These are phyloP conservation scores for Eretmodus cyanostictus DNA, from an alignment of 2,113 vertebrate genomes.

Conservation along the genomic window DNA sequence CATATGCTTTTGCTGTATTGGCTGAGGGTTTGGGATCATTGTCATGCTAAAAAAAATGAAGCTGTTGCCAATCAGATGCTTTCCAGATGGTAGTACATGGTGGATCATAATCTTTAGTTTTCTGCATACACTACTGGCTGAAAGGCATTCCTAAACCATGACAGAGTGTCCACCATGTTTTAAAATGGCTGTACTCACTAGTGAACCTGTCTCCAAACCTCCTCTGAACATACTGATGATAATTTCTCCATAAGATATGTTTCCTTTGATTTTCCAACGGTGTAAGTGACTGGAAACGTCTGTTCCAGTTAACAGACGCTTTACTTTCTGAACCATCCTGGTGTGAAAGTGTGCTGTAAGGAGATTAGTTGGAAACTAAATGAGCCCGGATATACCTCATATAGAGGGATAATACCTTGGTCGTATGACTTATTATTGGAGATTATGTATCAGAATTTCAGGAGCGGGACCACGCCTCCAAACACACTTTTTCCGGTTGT, in stretches of 20 bases:
- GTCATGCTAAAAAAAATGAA: neutral
- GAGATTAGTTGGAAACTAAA: neutral
- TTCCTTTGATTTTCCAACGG: neutral
- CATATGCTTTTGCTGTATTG: neutral
- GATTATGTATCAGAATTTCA: neutral
- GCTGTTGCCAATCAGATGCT: neutral
- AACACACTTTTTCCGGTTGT: neutral
- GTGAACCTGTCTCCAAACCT: neutral
- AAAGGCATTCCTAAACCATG: neutral
- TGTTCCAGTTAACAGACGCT: neutral
- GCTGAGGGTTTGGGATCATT: neutral
- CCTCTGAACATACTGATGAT: neutral
- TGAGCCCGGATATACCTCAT: neutral
- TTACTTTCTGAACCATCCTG: neutral
- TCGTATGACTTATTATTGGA: neutral
- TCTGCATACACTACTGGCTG: neutral
- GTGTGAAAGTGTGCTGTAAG: neutral
- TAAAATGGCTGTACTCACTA: neutral
- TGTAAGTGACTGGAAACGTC: neutral
- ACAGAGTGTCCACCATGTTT: neutral
- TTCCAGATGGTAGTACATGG: neutral
- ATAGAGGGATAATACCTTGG: neutral
- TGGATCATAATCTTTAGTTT: neutral
- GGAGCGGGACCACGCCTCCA: fast-evolving
- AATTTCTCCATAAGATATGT: neutral